A percentile compares a stretch with the other conserved stretches of the same genome.
These are phyloP conservation scores for Protodeltote pygarga DNA, from an alignment of 2,888 invertebrate genomes.

Conservation along the genomic window DNA sequence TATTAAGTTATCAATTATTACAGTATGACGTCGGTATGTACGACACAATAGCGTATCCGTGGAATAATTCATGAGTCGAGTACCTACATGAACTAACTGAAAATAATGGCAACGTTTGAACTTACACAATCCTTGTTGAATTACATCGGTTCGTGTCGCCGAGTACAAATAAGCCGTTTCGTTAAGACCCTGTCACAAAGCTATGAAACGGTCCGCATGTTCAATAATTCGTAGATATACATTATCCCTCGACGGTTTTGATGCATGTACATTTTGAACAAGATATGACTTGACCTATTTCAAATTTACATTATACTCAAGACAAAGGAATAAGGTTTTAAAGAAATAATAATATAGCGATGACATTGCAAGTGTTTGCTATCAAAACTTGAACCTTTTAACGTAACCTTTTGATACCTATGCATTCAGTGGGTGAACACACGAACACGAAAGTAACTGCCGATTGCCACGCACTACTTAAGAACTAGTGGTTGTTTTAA, in stretches of 20 bases:
- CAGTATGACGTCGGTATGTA: conserved; percentile 45
- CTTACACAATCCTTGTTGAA: conserved; percentile 50
- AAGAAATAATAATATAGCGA: conserved; percentile 30
- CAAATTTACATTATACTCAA: not conserved
- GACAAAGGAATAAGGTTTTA: conserved; percentile 5
- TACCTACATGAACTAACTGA: conserved; percentile 55
- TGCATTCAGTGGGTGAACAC: conserved; percentile 46
- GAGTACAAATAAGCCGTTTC: conserved; percentile 25
- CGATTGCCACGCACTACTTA: conserved; percentile 49
- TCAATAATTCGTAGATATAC: conserved; percentile 17
- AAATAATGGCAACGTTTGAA: conserved; percentile 53
- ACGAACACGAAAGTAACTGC: conserved; percentile 49
- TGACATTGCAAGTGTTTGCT: conserved; percentile 49
- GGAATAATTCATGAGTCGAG: conserved; percentile 55
- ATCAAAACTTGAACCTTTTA: conserved; percentile 49
- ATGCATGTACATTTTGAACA: not conserved
- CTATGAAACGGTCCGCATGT: conserved; percentile 6
- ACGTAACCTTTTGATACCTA: conserved; percentile 45
- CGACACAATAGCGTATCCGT: conserved; percentile 51
- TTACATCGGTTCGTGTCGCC: conserved; percentile 38
- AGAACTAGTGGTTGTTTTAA: conserved; percentile 36
- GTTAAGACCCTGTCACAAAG: conserved; percentile 22
- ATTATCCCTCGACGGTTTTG: not conserved
- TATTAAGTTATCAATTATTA: conserved; percentile 54
- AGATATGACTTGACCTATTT: not conserved